Base-by-base conservation (phyloP, 2,113 vertebrate genomes). In the Philantomba maxwellii region DNA sequence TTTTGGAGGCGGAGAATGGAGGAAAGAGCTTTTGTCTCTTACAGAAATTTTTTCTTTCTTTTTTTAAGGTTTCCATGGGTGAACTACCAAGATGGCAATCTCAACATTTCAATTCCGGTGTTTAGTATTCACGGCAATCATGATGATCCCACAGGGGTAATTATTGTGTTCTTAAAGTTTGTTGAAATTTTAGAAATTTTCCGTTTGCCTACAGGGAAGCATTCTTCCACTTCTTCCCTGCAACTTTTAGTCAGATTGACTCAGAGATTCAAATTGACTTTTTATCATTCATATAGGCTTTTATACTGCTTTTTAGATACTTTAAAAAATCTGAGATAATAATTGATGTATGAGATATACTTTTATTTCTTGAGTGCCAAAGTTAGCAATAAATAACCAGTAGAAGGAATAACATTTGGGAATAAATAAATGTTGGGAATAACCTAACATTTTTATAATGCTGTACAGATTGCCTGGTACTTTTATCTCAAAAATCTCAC, bases 91-190 rank as follows among this genome's bases (percentile, higher is more conserved):
- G 99, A 99, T 98, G 98, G 98, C 98, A 99, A 99, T 97, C 98
- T 99, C 89, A 99, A 99, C 98, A 99, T 99, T 98, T 99, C 99
- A 51, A 99, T 99, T 97, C 99, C 99, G 2, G 98, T 99, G 86
- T 99, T 99, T 97, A 99, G 99, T 98, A 99, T 99, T 97, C 99
- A 99, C 96, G 99, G 99, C 92, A 99, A 99, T 99, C 99, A 99
- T 45, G 99, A 99, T 94, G 99, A 99, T 98, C 99, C 99, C 47
- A 99, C 99, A 1, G 99, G 99, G 99, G 99, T 99, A 99, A 99
- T 98, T 98, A 90, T 39, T 73, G 5, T 51, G 57, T 94, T 93
- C 87, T 30, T 88, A 6, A 14, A 55, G 23, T 94, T 78, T 81
- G 19, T 90, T 92, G 13, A 19, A 91, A 6, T 87, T 91, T 66